phyloP scores from a whole-genome alignment of 2,797 vertebrate genomes.

The Cuniculus paca region DNA sequence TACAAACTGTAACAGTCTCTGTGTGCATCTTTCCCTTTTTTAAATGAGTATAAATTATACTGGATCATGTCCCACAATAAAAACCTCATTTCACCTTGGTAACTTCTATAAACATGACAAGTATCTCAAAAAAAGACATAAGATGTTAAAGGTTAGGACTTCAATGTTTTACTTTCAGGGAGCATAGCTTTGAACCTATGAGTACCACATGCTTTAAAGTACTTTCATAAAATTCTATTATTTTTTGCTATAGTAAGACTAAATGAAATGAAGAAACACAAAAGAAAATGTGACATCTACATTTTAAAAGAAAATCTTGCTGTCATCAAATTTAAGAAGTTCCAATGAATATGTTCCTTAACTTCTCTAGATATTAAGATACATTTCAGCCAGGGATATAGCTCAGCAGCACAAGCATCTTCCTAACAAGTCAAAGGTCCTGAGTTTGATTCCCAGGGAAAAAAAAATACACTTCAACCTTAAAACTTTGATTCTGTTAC shows the following conservation, averaged over 20 bases:
- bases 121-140: neutral
- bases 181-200: neutral
- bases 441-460: too few species aligned
- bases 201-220: neutral
- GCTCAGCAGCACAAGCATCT: too few species aligned
- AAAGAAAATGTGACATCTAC: neutral
- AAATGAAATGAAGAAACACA: constrained; percentile 19
- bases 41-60: neutral
- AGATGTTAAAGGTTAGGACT: neutral
- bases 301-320: neutral
- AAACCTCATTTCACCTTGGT: neutral
- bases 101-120: neutral
- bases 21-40: neutral
- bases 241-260: neutral
- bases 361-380: neutral
- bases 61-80: neutral
- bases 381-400: neutral
- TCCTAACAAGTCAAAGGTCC: too few species aligned
- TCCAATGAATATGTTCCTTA: neutral
- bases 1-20: too few species aligned
- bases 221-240: neutral
- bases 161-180: neutral
- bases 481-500: neutral
- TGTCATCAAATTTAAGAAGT: neutral
- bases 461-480: neutral